Evolutionary conservation across 2,113 vertebrate genomes (phyloP).

Genomic region (Alaudala cheleensis): DNA sequence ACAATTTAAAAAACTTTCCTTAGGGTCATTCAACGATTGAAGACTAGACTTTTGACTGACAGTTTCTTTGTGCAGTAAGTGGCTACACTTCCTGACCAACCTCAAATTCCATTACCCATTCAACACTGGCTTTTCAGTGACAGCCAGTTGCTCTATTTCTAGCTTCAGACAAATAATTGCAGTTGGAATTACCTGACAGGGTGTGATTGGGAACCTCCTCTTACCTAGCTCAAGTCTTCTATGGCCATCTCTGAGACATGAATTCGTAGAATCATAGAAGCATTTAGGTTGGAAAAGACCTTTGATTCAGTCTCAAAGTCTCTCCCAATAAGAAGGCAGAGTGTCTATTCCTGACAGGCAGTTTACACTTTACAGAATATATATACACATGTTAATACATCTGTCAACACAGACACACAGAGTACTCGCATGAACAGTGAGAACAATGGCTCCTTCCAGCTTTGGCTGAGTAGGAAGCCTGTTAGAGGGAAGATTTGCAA

Average conservation of each 20-base stretch:
- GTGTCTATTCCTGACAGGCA: accelerated
- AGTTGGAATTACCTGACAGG: background rate
- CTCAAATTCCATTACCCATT: background rate
- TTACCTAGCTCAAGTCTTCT: accelerated
- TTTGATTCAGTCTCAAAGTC: background rate
- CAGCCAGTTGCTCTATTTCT: background rate
- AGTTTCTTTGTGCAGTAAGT: background rate
- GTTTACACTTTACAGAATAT: background rate
- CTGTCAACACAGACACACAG: background rate
- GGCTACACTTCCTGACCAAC: background rate
- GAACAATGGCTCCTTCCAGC: background rate
- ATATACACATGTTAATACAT: background rate
- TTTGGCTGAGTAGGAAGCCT: background rate
- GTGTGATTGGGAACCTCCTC: background rate
- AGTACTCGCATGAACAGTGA: background rate
- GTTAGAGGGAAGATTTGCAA: background rate
- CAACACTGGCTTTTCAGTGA: background rate
- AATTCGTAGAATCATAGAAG: background rate
- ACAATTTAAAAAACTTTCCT: background rate
- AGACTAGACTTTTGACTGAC: background rate
- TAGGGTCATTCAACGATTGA: background rate
- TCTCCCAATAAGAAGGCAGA: background rate
- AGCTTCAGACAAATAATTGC: background rate
- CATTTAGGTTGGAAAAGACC: background rate
- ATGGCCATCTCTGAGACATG: background rate